Evolutionary conservation across 2,888 invertebrate species (phyloP), one percentile per base, ranked within the genome.

Genomic region (Polyploca ridens): DNA sequence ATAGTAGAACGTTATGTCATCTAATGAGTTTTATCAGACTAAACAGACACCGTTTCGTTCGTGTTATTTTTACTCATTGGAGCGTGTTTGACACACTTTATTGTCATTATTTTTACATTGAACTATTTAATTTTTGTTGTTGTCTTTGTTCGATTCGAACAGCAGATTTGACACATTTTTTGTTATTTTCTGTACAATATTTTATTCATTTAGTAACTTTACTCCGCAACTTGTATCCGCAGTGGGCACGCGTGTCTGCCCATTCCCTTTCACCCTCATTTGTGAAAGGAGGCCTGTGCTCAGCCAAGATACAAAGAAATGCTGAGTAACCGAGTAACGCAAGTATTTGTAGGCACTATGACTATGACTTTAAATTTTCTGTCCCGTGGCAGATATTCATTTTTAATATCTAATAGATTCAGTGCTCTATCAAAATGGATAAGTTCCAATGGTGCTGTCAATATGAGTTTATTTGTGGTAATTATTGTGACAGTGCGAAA

Each of bases 401-500:
- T 54, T 68, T 58, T 58, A n/a, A 16, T 60, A 60, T 68, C 60
- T 58, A n/a, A 16, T 60, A 60, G 14, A 58, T 66, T 70, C 33
- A 5, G n/a, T 71, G 41, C 49, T 78, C 78, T 79, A 69, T 58
- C 63, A 62, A 63, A 64, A 65, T 65, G 71, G 68, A 69, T 73
- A 72, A 69, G 65, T 78, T 83, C 71, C 77, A 80, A 83, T 78
- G 72, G 72, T 69, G 79, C 82, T 83, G 88, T 87, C 86, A 83
- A 80, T 84, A 76, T 78, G 66, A 81, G 76, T 85, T 84, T 83
- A 85, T 85, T 82, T 77, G 78, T 78, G 76, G 83, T 88, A 85
- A 89, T 87, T 88, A 88, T 89, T 90, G 82, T 89, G 90, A 89
- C 90, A 89, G 83, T 71, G 35, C 64, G 64, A 69, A 68, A 79